Evolutionary conservation across 2,797 vertebrate genomes (phyloP).

Genomic region (Macrochelys suwanniensis): DNA sequence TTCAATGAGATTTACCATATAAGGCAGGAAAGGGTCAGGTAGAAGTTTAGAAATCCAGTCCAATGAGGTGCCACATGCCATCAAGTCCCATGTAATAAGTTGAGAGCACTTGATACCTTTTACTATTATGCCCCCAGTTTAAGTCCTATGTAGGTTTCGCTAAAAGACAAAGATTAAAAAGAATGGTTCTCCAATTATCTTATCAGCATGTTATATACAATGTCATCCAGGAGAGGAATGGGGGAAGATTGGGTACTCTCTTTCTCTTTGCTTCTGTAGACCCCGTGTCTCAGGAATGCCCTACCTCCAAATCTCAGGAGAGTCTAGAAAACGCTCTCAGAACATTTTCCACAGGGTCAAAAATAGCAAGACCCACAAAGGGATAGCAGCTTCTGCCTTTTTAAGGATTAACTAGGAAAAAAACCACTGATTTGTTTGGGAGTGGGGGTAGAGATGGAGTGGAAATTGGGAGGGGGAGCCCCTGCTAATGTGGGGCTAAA

Average conservation of each 20-base stretch:
- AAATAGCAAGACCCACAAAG: background rate
- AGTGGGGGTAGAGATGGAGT: background rate
- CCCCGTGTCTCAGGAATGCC: background rate
- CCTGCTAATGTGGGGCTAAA: background rate
- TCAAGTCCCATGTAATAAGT: conserved; percentile 14
- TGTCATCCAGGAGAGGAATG: background rate
- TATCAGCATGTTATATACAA: background rate
- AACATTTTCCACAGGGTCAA: background rate
- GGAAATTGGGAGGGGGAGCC: too few relatives aligned
- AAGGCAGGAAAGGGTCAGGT: background rate
- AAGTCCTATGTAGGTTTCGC: background rate
- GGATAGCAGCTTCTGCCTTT: background rate
- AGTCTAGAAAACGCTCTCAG: background rate
- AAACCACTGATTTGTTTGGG: background rate
- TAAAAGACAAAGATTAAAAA: background rate
- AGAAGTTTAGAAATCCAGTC: background rate
- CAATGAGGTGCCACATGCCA: background rate
- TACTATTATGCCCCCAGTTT: background rate
- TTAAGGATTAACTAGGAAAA: background rate
- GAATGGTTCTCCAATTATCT: conserved; percentile 21
- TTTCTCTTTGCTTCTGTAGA: conserved; percentile 19
- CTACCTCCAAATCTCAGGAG: background rate
- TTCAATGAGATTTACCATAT: background rate
- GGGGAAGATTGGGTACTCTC: background rate
- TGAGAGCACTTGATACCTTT: conserved; percentile 18